Percentiles rank a stretch among this genome's conserved stretches.
Conservation (phyloP, 2,888 invertebrate genomes). For the Eucriotettix oculatus region DNA sequence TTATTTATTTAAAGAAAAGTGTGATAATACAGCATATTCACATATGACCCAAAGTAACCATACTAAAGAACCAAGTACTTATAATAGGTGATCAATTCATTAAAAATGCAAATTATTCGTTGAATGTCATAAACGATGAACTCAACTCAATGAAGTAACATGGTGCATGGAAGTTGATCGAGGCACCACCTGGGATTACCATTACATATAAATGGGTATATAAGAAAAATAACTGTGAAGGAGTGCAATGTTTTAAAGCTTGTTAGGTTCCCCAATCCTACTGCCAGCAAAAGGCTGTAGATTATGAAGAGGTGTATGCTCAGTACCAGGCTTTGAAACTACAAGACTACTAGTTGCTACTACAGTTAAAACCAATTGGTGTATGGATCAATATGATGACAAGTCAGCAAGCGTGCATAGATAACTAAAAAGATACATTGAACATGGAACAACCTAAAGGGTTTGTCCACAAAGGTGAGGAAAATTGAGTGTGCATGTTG, state of each 20-base stretch:
- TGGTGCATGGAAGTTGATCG: too few species aligned
- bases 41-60: too few species aligned
- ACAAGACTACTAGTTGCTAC: slow-evolving; percentile 1
- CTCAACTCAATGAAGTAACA: too few species aligned
- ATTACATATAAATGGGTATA: neutral
- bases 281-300: neutral
- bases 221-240: neutral
- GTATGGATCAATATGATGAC: slow-evolving; percentile 4
- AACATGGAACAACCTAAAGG: slow-evolving; percentile 2
- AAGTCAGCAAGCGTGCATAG: slow-evolving; percentile 3
- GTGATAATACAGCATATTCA: too few species aligned
- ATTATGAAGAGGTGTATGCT: slow-evolving; percentile 4
- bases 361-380: slow-evolving; percentile 1
- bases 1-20: too few species aligned
- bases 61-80: too few species aligned
- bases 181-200: neutral
- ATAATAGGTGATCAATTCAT: too few species aligned
- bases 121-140: too few species aligned
- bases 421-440: slow-evolving; percentile 1
- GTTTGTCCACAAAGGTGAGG: neutral
- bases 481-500: slow-evolving; percentile 1
- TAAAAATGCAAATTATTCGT: too few species aligned
- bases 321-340: slow-evolving; percentile 1
- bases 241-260: neutral
- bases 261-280: neutral